These are phyloP conservation scores for Acipenser oxyrinchus DNA, from an alignment of 2,797 vertebrate species.

Conservation along the genomic window DNA sequence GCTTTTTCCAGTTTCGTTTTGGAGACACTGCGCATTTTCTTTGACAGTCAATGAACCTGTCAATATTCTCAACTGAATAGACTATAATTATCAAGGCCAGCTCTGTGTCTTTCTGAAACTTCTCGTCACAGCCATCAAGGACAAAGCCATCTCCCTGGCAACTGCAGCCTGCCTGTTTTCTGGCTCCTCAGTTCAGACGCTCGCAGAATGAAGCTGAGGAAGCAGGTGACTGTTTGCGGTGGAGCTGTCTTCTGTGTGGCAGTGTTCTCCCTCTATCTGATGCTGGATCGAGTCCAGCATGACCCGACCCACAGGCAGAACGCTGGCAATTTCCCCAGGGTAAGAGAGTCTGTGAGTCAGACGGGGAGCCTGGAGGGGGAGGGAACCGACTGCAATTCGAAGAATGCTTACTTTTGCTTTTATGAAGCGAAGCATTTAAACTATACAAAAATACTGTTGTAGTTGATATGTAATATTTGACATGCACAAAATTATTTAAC, in stretches of 20 bases:
- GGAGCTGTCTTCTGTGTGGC: conserved; percentile 97
- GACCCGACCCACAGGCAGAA: conserved; percentile 80
- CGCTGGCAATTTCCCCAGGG: conserved; percentile 90
- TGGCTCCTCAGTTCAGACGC: background rate
- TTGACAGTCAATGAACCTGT: background rate
- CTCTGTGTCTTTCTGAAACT: conserved; percentile 8
- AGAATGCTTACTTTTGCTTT: too few relatives aligned
- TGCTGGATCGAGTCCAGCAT: conserved; percentile 95
- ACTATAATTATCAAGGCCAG: conserved; percentile 18
- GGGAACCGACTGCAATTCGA: too few relatives aligned
- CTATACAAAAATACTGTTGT: too few relatives aligned
- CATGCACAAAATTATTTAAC: too few relatives aligned
- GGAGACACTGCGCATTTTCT: background rate
- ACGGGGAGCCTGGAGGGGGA: background rate
- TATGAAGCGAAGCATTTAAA: too few relatives aligned
- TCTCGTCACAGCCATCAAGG: conserved; percentile 17
- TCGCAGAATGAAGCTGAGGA: conserved; percentile 91
- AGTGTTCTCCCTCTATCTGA: conserved; percentile 95
- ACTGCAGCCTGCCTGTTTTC: conserved; percentile 18
- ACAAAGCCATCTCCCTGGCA: conserved; percentile 19
- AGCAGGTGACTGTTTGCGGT: conserved; percentile 95
- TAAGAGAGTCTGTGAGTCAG: conserved; percentile 47
- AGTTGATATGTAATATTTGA: too few relatives aligned
- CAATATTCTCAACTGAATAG: background rate
- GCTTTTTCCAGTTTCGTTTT: conserved; percentile 19